Evolutionary conservation across 2,113 vertebrate species (phyloP), one percentile per base, ranked within the genome.

Genomic region (Motacilla tschutschensis): DNA sequence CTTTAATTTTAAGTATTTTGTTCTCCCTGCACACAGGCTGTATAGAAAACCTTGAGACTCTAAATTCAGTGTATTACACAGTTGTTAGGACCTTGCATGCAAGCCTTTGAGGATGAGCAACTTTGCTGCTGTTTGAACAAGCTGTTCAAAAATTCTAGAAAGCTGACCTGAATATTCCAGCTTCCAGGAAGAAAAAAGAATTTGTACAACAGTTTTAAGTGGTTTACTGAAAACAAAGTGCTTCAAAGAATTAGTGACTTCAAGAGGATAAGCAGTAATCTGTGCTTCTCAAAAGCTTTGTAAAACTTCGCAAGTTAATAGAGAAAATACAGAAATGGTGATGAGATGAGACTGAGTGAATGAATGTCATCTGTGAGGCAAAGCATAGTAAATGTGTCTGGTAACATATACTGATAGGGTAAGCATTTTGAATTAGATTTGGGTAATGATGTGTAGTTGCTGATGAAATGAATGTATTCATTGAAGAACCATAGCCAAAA

Each of bases 401-500:
- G 35, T 33, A 73, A 51, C 13, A 65, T 59, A 28, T 35, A 62
- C 25, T 88, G 8, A 33, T 84, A 69, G 51, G 47, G 47, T 26
- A 74, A 59, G 9, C 5, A 35, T 63, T 89, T 66, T 78, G 65
- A 64, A 67, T 44, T 48, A 48, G 14, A 76, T 84, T 87, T 0
- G 9, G 44, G 17, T 87, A 70, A 33, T 48, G 51, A 54, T 48
- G 53, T 8, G 0, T 74, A 73, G 44, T 48, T 90, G 63, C 44
- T 51, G 69, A 38, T 74, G 10, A 54, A 79, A 58, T 60, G 21
- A 59, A 46, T 0, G 0, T 48, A 41, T 13, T 67, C 0, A 0
- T 67, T 6, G 19, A 87, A 63, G 38, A 80, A 20, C 33, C 16
- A 13, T 18, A 29, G 35, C 29, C 17, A 57, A 70, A 77, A 78